Evolutionary conservation across 2,797 vertebrate genomes (phyloP).

Genomic region (Muraenolepis orangiensis): DNA sequence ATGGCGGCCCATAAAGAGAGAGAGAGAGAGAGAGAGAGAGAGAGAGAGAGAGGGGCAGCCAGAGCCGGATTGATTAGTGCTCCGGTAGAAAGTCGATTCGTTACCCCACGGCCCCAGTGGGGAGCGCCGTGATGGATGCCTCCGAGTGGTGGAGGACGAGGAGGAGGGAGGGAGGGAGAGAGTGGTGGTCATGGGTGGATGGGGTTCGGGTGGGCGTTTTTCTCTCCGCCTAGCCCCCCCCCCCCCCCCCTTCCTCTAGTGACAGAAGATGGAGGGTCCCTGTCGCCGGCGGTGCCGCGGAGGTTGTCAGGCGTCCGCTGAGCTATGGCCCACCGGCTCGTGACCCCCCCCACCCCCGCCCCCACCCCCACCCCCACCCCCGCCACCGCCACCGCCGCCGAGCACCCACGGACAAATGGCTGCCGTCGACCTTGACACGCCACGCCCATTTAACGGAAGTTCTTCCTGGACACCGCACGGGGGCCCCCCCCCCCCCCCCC

Average conservation of each 20-base stretch:
- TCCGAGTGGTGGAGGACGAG: constrained; percentile 59
- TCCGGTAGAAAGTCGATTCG: constrained; percentile 76
- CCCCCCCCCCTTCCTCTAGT: constrained; percentile 54
- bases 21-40: constrained; percentile 77
- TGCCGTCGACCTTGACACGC: constrained; percentile 67
- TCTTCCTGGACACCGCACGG: constrained; percentile 55
- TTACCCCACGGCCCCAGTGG: constrained; percentile 71
- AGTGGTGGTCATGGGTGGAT: constrained; percentile 33
- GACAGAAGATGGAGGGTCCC: constrained; percentile 72
- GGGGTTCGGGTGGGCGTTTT: constrained; percentile 59
- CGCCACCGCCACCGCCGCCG: constrained; percentile 48
- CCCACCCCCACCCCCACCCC: constrained; percentile 48
- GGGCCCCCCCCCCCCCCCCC: no score
- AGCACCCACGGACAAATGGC: constrained; percentile 70
- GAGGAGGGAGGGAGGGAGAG: constrained; percentile 26
- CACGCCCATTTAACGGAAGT: constrained; percentile 68
- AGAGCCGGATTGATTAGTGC: constrained; percentile 76
- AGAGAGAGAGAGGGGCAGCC: constrained; percentile 75
- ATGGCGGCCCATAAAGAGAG: constrained; percentile 81
- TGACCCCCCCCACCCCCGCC: constrained; percentile 53
- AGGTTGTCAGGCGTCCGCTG: constrained; percentile 67
- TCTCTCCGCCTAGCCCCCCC: constrained; percentile 60
- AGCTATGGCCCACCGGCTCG: constrained; percentile 56
- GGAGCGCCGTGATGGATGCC: constrained; percentile 72
- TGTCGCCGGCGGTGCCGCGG: constrained; percentile 55